Evolutionary conservation across 2,797 vertebrate species (phyloP).

Genomic region (Macroramphosus scolopax): DNA sequence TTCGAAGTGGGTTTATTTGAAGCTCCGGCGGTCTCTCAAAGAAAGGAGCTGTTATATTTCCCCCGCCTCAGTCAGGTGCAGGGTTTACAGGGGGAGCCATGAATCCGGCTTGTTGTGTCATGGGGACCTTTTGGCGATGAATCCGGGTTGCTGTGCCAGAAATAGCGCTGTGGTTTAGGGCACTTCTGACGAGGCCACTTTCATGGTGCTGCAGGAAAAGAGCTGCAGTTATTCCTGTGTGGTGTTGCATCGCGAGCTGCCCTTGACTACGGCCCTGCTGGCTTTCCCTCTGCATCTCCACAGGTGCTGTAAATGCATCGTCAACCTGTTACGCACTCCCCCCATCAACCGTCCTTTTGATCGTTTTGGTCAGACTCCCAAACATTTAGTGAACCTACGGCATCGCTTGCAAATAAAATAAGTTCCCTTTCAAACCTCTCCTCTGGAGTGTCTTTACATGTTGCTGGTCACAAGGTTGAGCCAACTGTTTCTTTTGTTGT

Average conservation of each 20-base stretch:
- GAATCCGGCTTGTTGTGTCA: conserved; percentile 64
- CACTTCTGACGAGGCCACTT: conserved; percentile 67
- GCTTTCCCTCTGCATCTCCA: conserved; percentile 38
- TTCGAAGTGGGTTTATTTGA: conserved; percentile 68
- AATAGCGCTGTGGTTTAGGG: conserved; percentile 65
- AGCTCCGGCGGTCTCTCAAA: conserved; percentile 51
- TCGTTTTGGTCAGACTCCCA: no score
- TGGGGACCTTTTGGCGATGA: conserved; percentile 57
- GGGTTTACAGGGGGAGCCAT: conserved; percentile 61
- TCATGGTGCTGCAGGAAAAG: conserved; percentile 42
- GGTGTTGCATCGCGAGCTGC: conserved; percentile 51
- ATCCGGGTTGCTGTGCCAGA: conserved; percentile 72
- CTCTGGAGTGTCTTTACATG: no score
- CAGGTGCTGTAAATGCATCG: conserved; percentile 30
- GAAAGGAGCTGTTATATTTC: conserved; percentile 67
- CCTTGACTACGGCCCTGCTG: conserved; percentile 31
- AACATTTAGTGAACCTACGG: no score
- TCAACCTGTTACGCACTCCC: background rate
- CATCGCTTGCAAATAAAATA: no score
- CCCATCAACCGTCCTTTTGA: no score
- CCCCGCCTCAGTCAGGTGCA: conserved; percentile 65
- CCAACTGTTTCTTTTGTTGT: background rate
- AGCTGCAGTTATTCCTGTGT: conserved; percentile 34
- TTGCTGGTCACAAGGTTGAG: no score
- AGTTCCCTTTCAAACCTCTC: no score